A percentile compares a stretch with the other conserved stretches of the same genome.
Evolutionary conservation across 2,888 invertebrate species (phyloP).

Genomic region (Xanthostigma xanthostigma): DNA sequence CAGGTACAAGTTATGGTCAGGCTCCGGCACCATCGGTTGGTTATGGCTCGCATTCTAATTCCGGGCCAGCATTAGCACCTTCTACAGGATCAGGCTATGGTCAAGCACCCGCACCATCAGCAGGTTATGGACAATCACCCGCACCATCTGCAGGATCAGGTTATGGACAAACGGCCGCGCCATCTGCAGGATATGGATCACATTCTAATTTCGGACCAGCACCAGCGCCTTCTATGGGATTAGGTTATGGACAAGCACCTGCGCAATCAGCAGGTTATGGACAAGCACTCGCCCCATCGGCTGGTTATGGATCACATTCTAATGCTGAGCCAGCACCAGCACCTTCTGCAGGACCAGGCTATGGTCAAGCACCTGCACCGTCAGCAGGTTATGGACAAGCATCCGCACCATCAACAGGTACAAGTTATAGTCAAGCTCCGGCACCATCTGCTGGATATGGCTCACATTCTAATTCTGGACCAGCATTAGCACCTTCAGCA

Average conservation of each 20-base stretch:
- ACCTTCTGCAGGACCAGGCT: neutral
- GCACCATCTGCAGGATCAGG: neutral
- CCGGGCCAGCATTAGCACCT: neutral
- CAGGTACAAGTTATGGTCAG: neutral
- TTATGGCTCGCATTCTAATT: neutral
- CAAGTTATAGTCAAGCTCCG: neutral
- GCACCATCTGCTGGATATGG: neutral
- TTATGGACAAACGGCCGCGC: too few relatives aligned
- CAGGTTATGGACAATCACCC: neutral
- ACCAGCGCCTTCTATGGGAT: too few relatives aligned
- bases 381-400: neutral
- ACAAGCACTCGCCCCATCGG: too few relatives aligned
- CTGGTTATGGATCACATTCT: too few relatives aligned
- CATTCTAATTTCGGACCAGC: too few relatives aligned
- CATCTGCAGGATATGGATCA: too few relatives aligned
- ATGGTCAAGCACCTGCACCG: neutral
- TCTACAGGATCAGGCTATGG: neutral
- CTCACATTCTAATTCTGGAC: neutral
- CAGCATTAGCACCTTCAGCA: neutral
- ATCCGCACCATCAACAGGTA: neutral
- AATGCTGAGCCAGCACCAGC: neutral
- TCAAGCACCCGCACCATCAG: neutral
- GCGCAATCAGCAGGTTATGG: too few relatives aligned
- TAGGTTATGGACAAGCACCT: too few relatives aligned
- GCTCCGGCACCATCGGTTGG: neutral